These are phyloP conservation scores for Druon quercuslanigerum DNA, from an alignment of 1,140 invertebrate genomes.

Conservation along the genomic window DNA sequence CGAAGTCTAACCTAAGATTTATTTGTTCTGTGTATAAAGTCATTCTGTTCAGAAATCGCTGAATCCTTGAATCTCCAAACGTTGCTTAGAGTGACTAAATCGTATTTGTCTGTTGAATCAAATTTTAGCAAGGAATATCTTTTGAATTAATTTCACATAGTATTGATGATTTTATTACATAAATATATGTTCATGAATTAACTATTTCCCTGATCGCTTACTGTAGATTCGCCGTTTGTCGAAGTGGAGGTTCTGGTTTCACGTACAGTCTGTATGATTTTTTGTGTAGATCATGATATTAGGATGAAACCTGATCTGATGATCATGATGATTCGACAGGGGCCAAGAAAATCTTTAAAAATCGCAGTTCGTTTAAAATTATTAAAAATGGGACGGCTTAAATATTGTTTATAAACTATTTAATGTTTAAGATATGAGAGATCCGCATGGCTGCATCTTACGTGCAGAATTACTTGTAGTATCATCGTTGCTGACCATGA, in stretches of 20 bases:
- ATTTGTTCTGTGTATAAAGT: conserved; percentile 51
- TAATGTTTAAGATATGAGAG: conserved; percentile 31
- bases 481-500: conserved; percentile 62
- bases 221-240: no score
- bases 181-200: no score
- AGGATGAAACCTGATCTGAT: conserved; percentile 8
- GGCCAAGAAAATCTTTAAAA: conserved; percentile 39
- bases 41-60: conserved; percentile 47
- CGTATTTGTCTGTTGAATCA: conserved; percentile 46
- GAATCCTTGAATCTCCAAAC: conserved; percentile 46
- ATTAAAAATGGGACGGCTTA: conserved; percentile 33
- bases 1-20: conserved; percentile 66
- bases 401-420: conserved; percentile 33
- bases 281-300: background rate
- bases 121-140: conserved; percentile 32
- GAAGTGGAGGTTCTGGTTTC: background rate
- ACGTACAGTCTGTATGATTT: background rate
- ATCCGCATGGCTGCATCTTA: background rate
- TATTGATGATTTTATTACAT: no score
- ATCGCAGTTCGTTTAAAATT: conserved; percentile 27
- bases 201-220: no score
- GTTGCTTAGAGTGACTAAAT: conserved; percentile 26
- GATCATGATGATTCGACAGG: conserved; percentile 41
- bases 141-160: no score
- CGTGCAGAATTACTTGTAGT: conserved; percentile 38